Percentiles rank a stretch among this genome's conserved stretches.
Evolutionary conservation across 2,797 vertebrate genomes (phyloP).

Genomic region (Nasua narica): DNA sequence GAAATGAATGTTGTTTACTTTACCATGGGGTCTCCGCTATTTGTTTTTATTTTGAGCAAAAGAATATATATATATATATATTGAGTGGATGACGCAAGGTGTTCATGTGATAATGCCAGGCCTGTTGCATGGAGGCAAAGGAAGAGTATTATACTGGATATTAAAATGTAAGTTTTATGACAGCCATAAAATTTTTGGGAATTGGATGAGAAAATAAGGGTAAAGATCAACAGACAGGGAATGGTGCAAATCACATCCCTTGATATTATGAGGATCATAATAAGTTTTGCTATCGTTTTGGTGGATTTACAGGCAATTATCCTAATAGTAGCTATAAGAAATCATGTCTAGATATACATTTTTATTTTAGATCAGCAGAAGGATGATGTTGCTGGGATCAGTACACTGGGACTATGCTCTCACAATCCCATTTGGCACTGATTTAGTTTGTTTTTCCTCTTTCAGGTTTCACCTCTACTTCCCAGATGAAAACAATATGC

Average conservation of each 20-base stretch:
- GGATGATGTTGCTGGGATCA: not conserved
- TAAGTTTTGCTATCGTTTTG: not conserved
- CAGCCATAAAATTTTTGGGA: not conserved
- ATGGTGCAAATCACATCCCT: not conserved
- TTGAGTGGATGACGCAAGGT: not conserved
- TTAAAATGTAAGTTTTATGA: not conserved
- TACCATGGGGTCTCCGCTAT: not conserved
- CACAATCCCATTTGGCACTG: not conserved
- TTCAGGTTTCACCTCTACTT: not conserved
- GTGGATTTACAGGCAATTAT: not conserved
- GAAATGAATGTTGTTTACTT: not conserved
- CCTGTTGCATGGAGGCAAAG: not conserved
- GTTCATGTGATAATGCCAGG: not conserved
- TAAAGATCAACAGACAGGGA: not conserved
- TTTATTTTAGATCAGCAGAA: not conserved
- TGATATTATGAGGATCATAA: not conserved
- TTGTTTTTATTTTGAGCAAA: not conserved
- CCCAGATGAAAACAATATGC: not conserved
- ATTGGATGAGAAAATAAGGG: not conserved
- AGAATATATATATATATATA: no score
- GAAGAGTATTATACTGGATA: not conserved
- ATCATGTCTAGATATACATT: not conserved
- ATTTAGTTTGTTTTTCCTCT: not conserved
- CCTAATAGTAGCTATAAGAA: not conserved
- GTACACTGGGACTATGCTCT: not conserved